These are phyloP conservation scores for human (Homo sapiens) DNA, from an alignment of 2,113 vertebrate genomes.

Conservation along the genomic window DNA sequence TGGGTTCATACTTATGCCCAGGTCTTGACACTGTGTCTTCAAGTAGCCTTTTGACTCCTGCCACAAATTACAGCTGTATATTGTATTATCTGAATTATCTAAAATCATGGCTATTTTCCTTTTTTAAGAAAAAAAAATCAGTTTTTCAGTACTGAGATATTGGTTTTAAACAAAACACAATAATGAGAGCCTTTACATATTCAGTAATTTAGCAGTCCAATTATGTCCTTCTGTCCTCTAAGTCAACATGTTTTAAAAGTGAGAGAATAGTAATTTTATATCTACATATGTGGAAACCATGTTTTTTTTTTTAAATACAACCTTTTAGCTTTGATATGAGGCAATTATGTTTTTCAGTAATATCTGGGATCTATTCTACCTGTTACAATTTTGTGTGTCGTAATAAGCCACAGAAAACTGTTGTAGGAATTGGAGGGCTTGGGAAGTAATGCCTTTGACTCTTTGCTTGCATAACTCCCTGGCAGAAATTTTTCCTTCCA, in stretches of 20 bases:
- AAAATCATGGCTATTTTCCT: background rate
- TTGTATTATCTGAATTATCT: background rate
- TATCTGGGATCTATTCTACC: background rate
- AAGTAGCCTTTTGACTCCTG: background rate
- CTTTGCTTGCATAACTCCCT: background rate
- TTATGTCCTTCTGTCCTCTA: background rate
- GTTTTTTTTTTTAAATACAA: background rate
- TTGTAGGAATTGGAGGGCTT: background rate
- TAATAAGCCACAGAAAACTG: background rate
- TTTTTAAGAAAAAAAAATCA: background rate
- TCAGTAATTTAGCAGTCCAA: background rate
- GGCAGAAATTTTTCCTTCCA: background rate
- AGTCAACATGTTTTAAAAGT: background rate
- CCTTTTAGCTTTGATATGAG: background rate
- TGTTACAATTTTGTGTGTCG: background rate
- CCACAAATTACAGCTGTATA: background rate
- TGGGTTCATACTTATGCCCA: background rate
- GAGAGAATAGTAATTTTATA: background rate
- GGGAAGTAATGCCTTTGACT: background rate
- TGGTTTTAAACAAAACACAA: background rate
- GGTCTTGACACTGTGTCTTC: background rate
- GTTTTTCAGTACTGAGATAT: background rate
- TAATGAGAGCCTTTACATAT: background rate
- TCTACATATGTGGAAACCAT: background rate
- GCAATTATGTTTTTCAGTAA: background rate